Conservation (phyloP, 2,888 invertebrate genomes). For the Lasioglossum vierecki region DNA sequence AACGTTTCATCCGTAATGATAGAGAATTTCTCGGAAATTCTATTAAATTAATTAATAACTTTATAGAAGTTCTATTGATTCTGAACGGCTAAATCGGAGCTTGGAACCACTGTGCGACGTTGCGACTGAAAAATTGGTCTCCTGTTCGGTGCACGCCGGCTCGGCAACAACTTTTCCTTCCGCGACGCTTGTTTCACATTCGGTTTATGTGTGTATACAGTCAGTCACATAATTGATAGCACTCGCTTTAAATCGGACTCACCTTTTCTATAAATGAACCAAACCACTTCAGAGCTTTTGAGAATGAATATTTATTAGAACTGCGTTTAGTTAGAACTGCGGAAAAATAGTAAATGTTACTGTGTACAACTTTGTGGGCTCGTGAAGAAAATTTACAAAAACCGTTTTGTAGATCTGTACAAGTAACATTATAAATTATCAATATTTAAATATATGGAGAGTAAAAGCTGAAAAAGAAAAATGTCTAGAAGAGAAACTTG, state of each 20-base stretch:
- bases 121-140: conserved; percentile 46
- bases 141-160: conserved; percentile 6
- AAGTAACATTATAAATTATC: no score
- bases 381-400: no score
- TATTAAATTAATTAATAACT: not conserved
- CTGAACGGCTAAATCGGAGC: not conserved
- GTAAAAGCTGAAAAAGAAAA: no score
- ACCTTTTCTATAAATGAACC: not conserved
- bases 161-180: not conserved
- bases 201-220: not conserved
- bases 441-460: no score
- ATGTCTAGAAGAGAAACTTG: no score
- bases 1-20: not conserved
- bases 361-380: no score
- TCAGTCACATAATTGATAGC: not conserved
- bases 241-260: not conserved
- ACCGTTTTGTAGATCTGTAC: no score
- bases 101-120: conserved; percentile 9
- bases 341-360: no score
- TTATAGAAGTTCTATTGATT: not conserved
- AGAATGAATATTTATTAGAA: no score
- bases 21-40: not conserved
- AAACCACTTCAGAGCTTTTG: not conserved
- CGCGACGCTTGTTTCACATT: not conserved
- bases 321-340: no score